Evolutionary conservation across 2,888 invertebrate genomes (phyloP).

Genomic region (Amaurobius ferox): DNA sequence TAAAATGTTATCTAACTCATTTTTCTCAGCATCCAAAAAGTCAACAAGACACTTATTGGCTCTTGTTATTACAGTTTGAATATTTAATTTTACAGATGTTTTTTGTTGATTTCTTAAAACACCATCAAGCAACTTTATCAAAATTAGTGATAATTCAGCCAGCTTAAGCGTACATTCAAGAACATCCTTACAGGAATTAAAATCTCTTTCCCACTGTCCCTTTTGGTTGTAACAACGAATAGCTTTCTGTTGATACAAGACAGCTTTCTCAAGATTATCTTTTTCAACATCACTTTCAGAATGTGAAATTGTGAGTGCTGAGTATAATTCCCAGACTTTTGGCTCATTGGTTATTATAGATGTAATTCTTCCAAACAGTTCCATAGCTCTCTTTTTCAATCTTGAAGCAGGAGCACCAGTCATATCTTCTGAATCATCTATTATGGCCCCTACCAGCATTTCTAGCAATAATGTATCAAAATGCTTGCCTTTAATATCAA

Average conservation of each 20-base stretch:
- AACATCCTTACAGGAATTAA: constrained; percentile 81
- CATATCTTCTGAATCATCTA: constrained; percentile 82
- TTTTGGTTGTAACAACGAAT: constrained; percentile 85
- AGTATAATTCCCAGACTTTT: constrained; percentile 89
- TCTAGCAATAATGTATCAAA: constrained; percentile 86
- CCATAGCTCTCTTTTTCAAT: constrained; percentile 81
- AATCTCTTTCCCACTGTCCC: constrained; percentile 80
- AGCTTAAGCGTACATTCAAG: constrained; percentile 82
- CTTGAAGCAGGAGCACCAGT: constrained; percentile 77
- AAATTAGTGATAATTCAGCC: constrained; percentile 77
- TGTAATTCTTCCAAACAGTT: constrained; percentile 86
- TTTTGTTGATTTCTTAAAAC: constrained; percentile 4
- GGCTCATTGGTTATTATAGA: constrained; percentile 82
- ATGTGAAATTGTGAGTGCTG: constrained; percentile 80
- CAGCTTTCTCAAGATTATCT: constrained; percentile 80
- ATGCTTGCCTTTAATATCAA: constrained; percentile 89
- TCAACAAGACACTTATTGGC: background rate
- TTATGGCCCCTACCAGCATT: constrained; percentile 85
- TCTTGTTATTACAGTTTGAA: background rate
- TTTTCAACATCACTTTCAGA: constrained; percentile 77
- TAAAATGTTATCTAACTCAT: background rate
- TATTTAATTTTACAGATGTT: background rate
- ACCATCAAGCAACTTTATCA: constrained; percentile 11
- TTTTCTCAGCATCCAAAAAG: background rate
- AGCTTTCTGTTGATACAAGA: constrained; percentile 87